These are phyloP conservation scores for Calonectris borealis DNA, from an alignment of 2,113 vertebrate species.

Conservation along the genomic window DNA sequence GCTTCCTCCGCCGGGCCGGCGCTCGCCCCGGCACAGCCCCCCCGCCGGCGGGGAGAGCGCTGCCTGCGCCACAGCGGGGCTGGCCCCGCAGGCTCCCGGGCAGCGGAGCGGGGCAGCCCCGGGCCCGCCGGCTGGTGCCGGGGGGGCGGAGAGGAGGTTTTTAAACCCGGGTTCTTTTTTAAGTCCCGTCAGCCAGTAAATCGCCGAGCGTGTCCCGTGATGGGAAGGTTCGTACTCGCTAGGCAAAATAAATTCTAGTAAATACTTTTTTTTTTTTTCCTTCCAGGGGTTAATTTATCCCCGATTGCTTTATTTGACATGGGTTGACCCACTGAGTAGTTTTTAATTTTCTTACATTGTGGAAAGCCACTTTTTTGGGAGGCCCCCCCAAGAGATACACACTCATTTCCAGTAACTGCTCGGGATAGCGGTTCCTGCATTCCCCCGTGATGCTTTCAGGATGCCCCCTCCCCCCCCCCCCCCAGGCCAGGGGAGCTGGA, in stretches of 20 bases:
- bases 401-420: background rate
- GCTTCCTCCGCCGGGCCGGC: background rate
- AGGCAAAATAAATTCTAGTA: background rate
- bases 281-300: background rate
- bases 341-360: background rate
- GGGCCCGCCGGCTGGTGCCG: too few species aligned
- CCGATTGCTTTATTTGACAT: background rate
- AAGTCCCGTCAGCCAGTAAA: background rate
- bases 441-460: background rate
- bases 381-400: background rate
- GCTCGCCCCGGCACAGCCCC: rapidly evolving
- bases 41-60: background rate
- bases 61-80: background rate
- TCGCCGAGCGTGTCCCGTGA: background rate
- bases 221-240: background rate
- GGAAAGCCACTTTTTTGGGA: background rate
- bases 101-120: background rate
- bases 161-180: background rate
- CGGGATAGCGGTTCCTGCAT: background rate
- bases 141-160: background rate
- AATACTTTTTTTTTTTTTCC: background rate
- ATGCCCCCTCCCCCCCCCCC: too few species aligned
- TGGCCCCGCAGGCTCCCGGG: background rate
- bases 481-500: background rate
- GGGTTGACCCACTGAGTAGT: background rate